Evolutionary conservation across 2,797 vertebrate genomes (phyloP).

Genomic region (Sebastes taczanowskii): DNA sequence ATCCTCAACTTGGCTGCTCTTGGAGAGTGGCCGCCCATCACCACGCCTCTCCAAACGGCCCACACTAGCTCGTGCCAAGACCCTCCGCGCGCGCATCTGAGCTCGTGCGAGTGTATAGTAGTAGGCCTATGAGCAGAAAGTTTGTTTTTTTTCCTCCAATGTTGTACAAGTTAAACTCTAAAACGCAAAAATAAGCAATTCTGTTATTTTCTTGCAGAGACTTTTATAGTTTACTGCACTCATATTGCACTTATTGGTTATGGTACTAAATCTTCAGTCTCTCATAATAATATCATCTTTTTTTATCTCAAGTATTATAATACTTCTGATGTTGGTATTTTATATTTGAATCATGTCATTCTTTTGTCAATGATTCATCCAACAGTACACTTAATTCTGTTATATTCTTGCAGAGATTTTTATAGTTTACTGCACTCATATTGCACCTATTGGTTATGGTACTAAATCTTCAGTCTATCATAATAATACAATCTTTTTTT

Average conservation of each 20-base stretch:
- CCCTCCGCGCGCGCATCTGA: not conserved
- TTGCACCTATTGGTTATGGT: not conserved
- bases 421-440: not conserved
- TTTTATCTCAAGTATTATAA: not conserved
- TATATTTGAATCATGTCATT: not conserved
- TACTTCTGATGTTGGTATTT: not conserved
- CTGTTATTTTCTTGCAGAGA: not conserved
- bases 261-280: not conserved
- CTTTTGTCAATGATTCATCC: not conserved
- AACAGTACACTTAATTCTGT: not conserved
- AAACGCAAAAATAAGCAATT: not conserved
- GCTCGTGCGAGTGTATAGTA: not conserved
- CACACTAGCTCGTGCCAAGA: slow-evolving; percentile 25
- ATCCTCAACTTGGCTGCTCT: slow-evolving; percentile 74
- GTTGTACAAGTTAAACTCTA: not conserved
- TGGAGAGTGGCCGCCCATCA: slow-evolving; percentile 59
- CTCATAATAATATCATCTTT: not conserved
- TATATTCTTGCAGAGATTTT: not conserved
- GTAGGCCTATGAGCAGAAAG: not conserved
- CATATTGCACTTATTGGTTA: no score
- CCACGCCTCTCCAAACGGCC: slow-evolving; percentile 74
- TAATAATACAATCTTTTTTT: not conserved
- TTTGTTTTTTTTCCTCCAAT: not conserved
- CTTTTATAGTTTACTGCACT: not conserved
- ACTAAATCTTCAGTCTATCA: not conserved